A percentile compares a stretch with the other conserved stretches of the same genome.
phyloP scores from a whole-genome alignment of 2,113 vertebrate genomes.

The Phaethon lepturus region DNA sequence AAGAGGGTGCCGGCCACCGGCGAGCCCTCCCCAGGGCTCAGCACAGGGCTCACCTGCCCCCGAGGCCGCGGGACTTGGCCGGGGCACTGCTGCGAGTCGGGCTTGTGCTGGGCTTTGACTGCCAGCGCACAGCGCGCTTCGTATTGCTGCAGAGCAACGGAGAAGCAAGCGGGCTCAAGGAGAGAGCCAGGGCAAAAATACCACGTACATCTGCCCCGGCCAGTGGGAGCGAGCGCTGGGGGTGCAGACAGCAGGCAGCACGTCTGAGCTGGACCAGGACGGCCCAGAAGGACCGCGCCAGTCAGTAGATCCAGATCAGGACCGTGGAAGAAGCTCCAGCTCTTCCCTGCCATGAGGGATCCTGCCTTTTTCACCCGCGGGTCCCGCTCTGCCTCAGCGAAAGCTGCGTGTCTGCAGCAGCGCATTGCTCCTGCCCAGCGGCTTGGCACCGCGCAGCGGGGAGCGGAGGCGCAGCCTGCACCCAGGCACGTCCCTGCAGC shows the following conservation, averaged over 20 bases:
- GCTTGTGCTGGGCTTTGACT: not conserved
- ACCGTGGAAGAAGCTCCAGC: not conserved
- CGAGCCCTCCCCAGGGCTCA: not conserved
- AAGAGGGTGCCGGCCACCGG: not conserved
- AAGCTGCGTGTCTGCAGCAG: not conserved
- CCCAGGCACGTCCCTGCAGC: not conserved
- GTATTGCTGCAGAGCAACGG: not conserved
- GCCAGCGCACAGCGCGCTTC: not conserved
- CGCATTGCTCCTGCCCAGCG: fast-evolving
- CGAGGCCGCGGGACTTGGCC: not conserved
- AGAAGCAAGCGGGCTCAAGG: not conserved
- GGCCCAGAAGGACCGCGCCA: not conserved
- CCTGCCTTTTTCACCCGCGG: not conserved
- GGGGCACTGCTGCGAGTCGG: not conserved
- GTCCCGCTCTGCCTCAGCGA: not conserved
- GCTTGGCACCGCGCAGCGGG: not conserved
- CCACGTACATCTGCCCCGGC: not conserved
- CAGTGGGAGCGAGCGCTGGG: fast-evolving
- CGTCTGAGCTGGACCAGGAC: not conserved
- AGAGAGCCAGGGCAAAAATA: not conserved
- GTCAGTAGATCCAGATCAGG: not conserved
- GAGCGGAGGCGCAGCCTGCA: not conserved
- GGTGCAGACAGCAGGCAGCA: not conserved
- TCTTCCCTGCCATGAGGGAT: not conserved
- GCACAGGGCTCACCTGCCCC: not conserved